A percentile compares a stretch with the other conserved stretches of the same genome.
phyloP scores from a whole-genome alignment of 2,113 vertebrate species.

The Orthonyx spaldingii region DNA sequence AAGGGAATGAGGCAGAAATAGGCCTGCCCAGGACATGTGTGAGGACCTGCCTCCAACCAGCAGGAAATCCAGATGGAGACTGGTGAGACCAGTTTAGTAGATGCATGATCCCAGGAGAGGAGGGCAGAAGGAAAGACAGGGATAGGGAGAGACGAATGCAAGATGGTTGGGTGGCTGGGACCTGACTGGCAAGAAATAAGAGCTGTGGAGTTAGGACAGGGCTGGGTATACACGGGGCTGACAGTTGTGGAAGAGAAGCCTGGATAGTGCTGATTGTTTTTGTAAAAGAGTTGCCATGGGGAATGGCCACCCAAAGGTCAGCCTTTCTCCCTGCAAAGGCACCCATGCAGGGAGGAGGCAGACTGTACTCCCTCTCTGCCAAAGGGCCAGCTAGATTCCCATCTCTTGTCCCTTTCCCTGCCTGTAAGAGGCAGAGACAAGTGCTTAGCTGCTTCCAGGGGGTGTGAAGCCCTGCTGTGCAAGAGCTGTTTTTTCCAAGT shows the following conservation, averaged over 20 bases:
- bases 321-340: not conserved
- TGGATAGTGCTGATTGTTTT: not conserved
- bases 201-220: not conserved
- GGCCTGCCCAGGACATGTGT: not conserved
- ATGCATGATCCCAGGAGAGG: not conserved
- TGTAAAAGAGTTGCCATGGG: not conserved
- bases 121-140: not conserved
- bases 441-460: not conserved
- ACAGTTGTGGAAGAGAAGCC: not conserved
- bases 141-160: not conserved
- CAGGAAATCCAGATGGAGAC: not conserved
- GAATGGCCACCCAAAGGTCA: not conserved
- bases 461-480: not conserved
- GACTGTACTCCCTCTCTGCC: not conserved
- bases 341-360: not conserved
- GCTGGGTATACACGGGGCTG: not conserved
- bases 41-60: not conserved
- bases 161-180: not conserved
- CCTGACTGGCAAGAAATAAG: not conserved
- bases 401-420: not conserved
- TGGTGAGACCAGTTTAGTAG: not conserved
- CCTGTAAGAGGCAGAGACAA: not conserved
- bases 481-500: not conserved
- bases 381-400: not conserved
- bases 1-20: not conserved